Evolutionary conservation across 2,888 invertebrate genomes (phyloP).

Genomic region (Podotricha telesiphe): DNA sequence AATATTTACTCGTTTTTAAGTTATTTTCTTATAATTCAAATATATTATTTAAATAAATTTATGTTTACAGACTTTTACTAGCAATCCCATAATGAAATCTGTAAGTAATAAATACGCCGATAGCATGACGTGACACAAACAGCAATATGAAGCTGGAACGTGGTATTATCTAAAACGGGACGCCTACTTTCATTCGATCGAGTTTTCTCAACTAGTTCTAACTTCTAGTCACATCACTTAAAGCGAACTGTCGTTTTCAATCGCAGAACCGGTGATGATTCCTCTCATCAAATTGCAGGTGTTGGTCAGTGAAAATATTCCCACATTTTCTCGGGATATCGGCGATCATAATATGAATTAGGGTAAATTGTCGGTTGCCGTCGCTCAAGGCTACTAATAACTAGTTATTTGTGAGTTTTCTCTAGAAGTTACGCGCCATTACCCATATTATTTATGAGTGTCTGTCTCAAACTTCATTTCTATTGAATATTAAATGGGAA

Average conservation of each 20-base stretch:
- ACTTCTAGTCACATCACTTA: conserved; percentile 65
- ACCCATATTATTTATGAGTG: conserved; percentile 35
- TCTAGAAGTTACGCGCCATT: conserved; percentile 77
- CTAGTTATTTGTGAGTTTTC: conserved; percentile 79
- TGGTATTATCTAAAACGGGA: conserved; percentile 65
- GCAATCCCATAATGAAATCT: conserved; percentile 46
- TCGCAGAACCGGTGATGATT: conserved; percentile 71
- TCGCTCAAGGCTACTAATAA: conserved; percentile 76
- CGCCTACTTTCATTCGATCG: conserved; percentile 74
- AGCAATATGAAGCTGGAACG: conserved; percentile 48
- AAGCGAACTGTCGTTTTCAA: conserved; percentile 82
- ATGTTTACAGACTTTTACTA: not conserved
- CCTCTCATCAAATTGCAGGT: conserved; percentile 79
- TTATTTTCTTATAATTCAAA: not conserved
- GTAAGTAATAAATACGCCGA: conserved; percentile 38
- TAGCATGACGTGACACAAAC: conserved; percentile 51
- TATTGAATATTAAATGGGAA: conserved; percentile 12
- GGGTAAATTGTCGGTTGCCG: conserved; percentile 74
- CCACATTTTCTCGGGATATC: conserved; percentile 78
- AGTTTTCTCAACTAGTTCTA: conserved; percentile 71
- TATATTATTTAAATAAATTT: not conserved
- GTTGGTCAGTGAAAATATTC: conserved; percentile 78
- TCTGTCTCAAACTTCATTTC: conserved; percentile 18
- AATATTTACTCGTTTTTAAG: not conserved
- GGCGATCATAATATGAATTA: conserved; percentile 79